phyloP scores from a whole-genome alignment of 2,113 vertebrate species.

The Rallus limicola region DNA sequence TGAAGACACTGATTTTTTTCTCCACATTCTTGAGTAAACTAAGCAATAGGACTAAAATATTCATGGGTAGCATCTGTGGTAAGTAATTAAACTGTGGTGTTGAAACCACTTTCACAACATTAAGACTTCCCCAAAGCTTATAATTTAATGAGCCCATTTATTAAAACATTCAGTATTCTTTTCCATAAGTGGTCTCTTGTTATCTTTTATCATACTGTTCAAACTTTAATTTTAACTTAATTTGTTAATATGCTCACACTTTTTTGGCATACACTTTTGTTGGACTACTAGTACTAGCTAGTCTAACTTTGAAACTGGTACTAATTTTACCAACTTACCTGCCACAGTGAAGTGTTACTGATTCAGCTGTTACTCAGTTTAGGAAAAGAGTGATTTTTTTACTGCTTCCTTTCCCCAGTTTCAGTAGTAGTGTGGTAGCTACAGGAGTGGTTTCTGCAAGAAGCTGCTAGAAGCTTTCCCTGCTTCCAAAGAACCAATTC shows the following conservation, averaged over 20 bases:
- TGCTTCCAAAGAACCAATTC: too few relatives aligned
- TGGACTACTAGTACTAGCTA: not conserved
- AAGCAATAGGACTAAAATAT: not conserved
- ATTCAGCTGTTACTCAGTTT: not conserved
- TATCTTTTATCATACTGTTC: not conserved
- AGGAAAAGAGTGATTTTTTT: not conserved
- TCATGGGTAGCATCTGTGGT: not conserved
- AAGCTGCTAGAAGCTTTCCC: too few relatives aligned
- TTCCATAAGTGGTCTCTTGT: not conserved
- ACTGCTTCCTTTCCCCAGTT: fast-evolving
- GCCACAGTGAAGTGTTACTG: not conserved
- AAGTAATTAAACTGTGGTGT: conserved; percentile 20
- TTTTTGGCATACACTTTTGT: not conserved
- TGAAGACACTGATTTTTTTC: not conserved
- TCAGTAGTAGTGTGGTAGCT: too few relatives aligned
- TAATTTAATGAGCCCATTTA: conserved; percentile 12
- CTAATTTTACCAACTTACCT: not conserved
- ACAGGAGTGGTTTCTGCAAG: too few relatives aligned
- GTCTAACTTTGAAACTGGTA: not conserved
- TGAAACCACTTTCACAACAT: conserved; percentile 30
- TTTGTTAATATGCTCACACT: not conserved
- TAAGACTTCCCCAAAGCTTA: not conserved
- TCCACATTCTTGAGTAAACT: not conserved
- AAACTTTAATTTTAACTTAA: not conserved
- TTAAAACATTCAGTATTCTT: conserved; percentile 3